Evolutionary conservation across 2,113 vertebrate species (phyloP).

Genomic region (Meleagris gallopavo): DNA sequence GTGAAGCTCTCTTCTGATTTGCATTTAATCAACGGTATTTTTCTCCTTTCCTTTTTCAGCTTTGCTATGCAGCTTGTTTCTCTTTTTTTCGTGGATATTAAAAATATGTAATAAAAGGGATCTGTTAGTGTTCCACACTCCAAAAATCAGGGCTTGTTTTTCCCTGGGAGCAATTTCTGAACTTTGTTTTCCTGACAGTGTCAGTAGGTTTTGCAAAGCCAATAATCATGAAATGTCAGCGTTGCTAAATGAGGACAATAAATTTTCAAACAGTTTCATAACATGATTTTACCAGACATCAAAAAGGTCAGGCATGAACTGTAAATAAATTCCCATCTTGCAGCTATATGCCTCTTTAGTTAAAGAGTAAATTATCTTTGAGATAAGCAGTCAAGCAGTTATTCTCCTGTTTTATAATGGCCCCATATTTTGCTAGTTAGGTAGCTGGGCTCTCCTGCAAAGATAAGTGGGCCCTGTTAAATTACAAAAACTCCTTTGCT

Average conservation of each 20-base stretch:
- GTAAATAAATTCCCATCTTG: conserved; percentile 60
- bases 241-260: conserved; percentile 45
- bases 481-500: not conserved
- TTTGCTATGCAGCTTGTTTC: conserved; percentile 24
- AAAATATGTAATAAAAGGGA: conserved; percentile 13
- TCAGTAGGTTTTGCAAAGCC: conserved; percentile 34
- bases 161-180: conserved; percentile 24
- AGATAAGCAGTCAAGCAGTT: conserved; percentile 1
- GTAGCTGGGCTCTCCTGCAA: not conserved
- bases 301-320: conserved; percentile 61
- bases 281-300: conserved; percentile 28
- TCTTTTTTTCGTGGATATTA: not conserved
- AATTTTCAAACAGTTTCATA: conserved; percentile 46
- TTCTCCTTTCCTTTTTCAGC: conserved; percentile 39
- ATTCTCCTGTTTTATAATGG: not conserved
- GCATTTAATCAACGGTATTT: conserved; percentile 59
- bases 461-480: not conserved
- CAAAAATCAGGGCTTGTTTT: conserved; percentile 27
- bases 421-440: not conserved
- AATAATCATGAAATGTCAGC: conserved; percentile 63
- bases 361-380: conserved; percentile 39
- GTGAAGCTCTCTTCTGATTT: conserved; percentile 26
- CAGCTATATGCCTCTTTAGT: conserved; percentile 6
- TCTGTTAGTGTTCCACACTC: not conserved
- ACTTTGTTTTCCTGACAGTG: conserved; percentile 23